Conservation (phyloP, 30 jellyfish, hydroid and myxozoan genomes). For the Catostylus mosaicus region DNA sequence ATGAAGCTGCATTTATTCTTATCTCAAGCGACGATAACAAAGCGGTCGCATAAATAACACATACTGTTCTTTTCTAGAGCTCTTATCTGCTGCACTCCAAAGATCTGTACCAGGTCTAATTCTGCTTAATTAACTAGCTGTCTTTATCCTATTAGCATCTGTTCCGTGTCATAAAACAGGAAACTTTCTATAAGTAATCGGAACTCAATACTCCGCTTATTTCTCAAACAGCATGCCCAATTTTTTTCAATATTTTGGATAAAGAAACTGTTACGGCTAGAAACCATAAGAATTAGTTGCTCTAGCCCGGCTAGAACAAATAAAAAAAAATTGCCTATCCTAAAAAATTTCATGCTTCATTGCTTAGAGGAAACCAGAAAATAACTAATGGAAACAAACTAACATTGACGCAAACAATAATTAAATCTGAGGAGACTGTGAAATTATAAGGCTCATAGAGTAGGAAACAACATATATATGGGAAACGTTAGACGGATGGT, state of each 20-base stretch:
- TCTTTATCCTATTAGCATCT: too few relatives aligned
- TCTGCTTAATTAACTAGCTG: background rate
- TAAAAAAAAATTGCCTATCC: background rate
- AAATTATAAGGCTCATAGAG: too few relatives aligned
- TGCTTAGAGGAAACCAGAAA: background rate
- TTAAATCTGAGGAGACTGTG: background rate
- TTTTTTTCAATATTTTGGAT: background rate
- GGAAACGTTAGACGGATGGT: too few relatives aligned
- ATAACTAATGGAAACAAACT: background rate
- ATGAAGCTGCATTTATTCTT: conserved; percentile 5
- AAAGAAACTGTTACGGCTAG: background rate
- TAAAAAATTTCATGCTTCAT: background rate
- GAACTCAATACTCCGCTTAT: background rate
- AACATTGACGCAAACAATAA: background rate
- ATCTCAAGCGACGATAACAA: too few relatives aligned
- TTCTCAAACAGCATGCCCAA: background rate
- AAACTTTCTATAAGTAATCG: background rate
- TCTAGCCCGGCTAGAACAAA: background rate
- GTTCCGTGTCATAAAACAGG: background rate
- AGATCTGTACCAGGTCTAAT: background rate
- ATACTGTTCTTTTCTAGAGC: too few relatives aligned
- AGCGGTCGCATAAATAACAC: background rate
- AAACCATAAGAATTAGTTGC: too few relatives aligned
- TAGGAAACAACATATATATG: too few relatives aligned
- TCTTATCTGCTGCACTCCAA: too few relatives aligned